Evolutionary conservation across 1,140 invertebrate genomes (phyloP).

Genomic region (Heterodera carotae): DNA sequence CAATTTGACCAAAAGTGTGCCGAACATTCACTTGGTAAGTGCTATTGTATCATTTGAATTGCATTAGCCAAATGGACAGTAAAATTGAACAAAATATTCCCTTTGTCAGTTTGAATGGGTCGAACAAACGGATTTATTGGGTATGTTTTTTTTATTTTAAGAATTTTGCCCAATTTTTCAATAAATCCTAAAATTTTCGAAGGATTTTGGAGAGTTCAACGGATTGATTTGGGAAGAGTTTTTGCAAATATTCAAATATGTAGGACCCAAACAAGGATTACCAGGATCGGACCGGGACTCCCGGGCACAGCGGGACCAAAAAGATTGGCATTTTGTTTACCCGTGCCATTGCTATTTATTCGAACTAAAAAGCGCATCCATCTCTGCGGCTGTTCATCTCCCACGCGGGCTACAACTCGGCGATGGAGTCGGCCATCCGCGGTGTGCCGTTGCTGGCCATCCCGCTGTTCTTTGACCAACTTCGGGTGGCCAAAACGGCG

Average conservation of each 20-base stretch:
- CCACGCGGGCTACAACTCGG: conserved; percentile 52
- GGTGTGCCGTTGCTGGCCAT: conserved; percentile 50
- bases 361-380: conserved; percentile 36
- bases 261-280: no score
- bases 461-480: conserved; percentile 56
- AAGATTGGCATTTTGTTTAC: no score
- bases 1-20: conserved; percentile 30
- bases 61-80: no score
- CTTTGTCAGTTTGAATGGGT: conserved; percentile 35
- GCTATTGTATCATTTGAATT: no score
- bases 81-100: background rate
- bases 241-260: no score
- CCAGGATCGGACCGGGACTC: no score
- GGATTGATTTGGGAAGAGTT: no score
- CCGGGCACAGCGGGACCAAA: no score
- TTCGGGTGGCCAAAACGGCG: conserved; percentile 47
- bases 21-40: conserved; percentile 46
- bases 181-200: no score
- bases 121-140: conserved; percentile 43
- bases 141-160: no score
- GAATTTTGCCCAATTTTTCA: no score
- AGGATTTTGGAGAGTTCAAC: no score
- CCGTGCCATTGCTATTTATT: conserved; percentile 28
- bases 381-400: conserved; percentile 49
- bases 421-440: conserved; percentile 45